Evolutionary conservation across 2,113 vertebrate genomes (phyloP), one percentile per base, ranked within the genome.

Genomic region (Ceyx cyanopectus): DNA sequence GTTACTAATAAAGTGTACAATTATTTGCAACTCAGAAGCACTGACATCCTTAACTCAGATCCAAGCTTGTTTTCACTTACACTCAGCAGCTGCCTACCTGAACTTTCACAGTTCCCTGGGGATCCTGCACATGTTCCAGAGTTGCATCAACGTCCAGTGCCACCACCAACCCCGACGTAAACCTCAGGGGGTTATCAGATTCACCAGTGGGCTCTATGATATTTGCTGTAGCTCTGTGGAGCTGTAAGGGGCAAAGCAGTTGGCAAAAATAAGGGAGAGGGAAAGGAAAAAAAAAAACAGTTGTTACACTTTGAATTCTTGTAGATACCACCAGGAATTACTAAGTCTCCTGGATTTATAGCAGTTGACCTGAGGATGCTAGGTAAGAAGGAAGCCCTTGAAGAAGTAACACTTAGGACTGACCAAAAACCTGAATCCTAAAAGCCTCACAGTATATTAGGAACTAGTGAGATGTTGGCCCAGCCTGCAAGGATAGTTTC

Each of bases 131-230:
- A 0, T 99, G 99, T 79, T 99, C 99, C 70, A 99, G 94, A 3
- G 98, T 99, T 15, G 99, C 99, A 32, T 99, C 99, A 1, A 99
- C 97, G 88, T 99, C 99, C 66, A 99, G 94, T 2, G 99, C 99
- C 85, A 99, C 98, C 21, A 99, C 99, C 96, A 99, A 96, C 16
- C 99, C 99, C 0, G 99, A 98, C 0, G 99, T 99, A 96, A 99
- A 99, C 58, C 98, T 96, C 95, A 99, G 95, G 1, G 99, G 99
- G 95, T 99, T 99, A 92, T 99, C 99, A 0, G 99, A 99, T 93
- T 99, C 99, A 6, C 99, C 99, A 0, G 99, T 99, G 0, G 99
- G 99, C 94, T 99, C 99, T 6, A 99, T 99, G 94, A 99, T 99
- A 68, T 98, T 98, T 32, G 99, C 99, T 1, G 98, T 98, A 2